Conservation (phyloP, 2,113 vertebrate genomes). For the Excalfactoria chinensis region DNA sequence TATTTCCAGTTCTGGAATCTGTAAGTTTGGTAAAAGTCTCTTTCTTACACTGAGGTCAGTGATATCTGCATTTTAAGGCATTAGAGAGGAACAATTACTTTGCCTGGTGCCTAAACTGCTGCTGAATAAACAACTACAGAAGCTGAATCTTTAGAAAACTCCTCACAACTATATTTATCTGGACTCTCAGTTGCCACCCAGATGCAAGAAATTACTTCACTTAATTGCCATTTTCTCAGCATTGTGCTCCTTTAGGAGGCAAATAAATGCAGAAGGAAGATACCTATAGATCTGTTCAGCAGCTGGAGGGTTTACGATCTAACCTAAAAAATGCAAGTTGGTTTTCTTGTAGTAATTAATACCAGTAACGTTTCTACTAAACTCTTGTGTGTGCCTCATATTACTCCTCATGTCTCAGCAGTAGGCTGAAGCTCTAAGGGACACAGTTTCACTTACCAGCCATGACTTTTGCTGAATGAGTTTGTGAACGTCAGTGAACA, state of each 20-base stretch:
- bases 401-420: slow-evolving; percentile 51
- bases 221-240: slow-evolving; percentile 61
- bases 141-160: slow-evolving; percentile 44
- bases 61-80: slow-evolving; percentile 33
- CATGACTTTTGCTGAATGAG: slow-evolving; percentile 38
- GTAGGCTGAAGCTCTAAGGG: slow-evolving; percentile 54
- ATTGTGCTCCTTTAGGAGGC: slow-evolving; percentile 26
- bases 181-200: slow-evolving; percentile 54
- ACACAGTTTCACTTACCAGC: slow-evolving; percentile 43
- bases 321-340: slow-evolving; percentile 67
- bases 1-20: slow-evolving; percentile 32
- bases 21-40: slow-evolving; percentile 34
- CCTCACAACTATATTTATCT: slow-evolving; percentile 45
- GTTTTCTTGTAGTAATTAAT: slow-evolving; percentile 72
- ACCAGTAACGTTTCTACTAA: slow-evolving; percentile 65
- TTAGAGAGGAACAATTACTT: slow-evolving; percentile 27
- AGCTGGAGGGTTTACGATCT: slow-evolving; percentile 67
- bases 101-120: slow-evolving; percentile 43
- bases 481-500: slow-evolving; percentile 44
- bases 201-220: slow-evolving; percentile 51
- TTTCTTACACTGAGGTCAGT: slow-evolving; percentile 56
- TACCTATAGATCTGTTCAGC: slow-evolving; percentile 61
- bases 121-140: neutral
- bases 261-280: slow-evolving; percentile 58
- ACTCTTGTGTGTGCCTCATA: slow-evolving; percentile 48